Evolutionary conservation across 2,113 vertebrate species (phyloP).

Genomic region (Colossoma macropomum): DNA sequence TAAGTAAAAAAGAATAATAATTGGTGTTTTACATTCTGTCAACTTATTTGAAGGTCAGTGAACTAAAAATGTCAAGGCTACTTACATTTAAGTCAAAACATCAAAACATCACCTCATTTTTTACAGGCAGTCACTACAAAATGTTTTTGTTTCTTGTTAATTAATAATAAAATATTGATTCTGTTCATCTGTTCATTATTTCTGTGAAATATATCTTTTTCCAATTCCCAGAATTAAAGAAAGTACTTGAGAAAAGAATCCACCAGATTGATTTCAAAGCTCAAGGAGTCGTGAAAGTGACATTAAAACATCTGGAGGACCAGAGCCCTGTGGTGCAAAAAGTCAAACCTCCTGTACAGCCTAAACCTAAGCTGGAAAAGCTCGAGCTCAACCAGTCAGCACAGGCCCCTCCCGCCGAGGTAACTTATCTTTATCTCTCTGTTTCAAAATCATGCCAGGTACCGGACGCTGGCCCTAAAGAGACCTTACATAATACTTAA

Average conservation of each 20-base stretch:
- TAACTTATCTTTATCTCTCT: not conserved
- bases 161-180: too few species aligned
- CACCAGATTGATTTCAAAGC: slow-evolving; percentile 60
- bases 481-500: too few species aligned
- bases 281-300: slow-evolving; percentile 46
- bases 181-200: too few species aligned
- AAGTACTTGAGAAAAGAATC: slow-evolving; percentile 52
- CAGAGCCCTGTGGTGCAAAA: not conserved
- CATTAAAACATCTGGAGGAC: slow-evolving; percentile 37
- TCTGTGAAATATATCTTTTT: not conserved
- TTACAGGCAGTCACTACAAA: too few species aligned
- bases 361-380: not conserved
- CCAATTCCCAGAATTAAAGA: slow-evolving; percentile 44
- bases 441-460: too few species aligned
- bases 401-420: not conserved
- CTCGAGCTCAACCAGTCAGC: not conserved
- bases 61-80: too few species aligned
- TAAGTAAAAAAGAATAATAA: not conserved
- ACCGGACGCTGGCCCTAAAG: too few species aligned
- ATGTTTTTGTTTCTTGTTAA: too few species aligned
- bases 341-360: slow-evolving; percentile 11
- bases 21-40: too few species aligned
- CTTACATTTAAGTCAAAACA: too few species aligned
- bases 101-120: too few species aligned
- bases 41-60: too few species aligned